These are phyloP conservation scores for Strix uralensis DNA, from an alignment of 2,113 vertebrate genomes.

Conservation along the genomic window DNA sequence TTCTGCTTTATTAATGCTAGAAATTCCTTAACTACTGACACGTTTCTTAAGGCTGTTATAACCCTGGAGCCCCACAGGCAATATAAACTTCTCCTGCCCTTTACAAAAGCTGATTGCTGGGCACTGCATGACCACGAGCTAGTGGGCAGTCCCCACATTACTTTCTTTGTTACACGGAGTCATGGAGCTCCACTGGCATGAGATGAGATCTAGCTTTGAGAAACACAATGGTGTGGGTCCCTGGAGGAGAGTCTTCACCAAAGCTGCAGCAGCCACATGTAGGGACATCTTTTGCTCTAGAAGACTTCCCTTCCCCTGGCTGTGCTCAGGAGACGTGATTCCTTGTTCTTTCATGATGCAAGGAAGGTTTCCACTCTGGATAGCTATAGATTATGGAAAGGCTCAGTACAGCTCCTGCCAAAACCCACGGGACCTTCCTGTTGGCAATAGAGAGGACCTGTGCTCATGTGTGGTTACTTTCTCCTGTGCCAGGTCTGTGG, in stretches of 20 bases:
- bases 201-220: neutral
- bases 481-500: neutral
- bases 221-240: neutral
- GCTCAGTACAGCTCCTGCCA: neutral
- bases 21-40: neutral
- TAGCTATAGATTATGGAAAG: neutral
- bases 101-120: neutral
- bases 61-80: neutral
- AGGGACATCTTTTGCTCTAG: neutral
- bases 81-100: neutral
- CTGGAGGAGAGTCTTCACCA: neutral
- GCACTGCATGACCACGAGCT: neutral
- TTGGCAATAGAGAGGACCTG: neutral
- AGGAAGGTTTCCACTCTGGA: neutral
- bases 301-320: neutral
- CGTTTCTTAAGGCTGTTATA: neutral
- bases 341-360: neutral
- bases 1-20: neutral
- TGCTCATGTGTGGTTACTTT: accelerated
- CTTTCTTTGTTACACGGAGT: neutral
- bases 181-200: neutral
- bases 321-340: neutral
- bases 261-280: neutral
- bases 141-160: neutral
- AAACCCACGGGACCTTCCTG: neutral